phyloP scores from a whole-genome alignment of 2,888 invertebrate genomes.

The Hypselothyrea guttata region DNA sequence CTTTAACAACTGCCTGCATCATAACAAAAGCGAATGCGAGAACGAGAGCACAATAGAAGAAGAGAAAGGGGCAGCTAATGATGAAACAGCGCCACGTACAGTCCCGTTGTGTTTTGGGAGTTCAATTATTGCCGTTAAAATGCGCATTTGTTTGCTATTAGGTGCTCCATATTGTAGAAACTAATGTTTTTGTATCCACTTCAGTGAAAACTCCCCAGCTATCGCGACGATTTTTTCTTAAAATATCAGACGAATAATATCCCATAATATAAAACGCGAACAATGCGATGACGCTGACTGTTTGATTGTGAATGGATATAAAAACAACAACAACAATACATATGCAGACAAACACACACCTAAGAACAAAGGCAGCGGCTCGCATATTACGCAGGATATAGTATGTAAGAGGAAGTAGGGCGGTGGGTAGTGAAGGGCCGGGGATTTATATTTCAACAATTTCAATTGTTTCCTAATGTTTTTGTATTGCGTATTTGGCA shows the following conservation, averaged over 20 bases:
- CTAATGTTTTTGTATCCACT: conserved; percentile 58
- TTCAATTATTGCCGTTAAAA: conserved; percentile 68
- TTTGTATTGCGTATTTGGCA: conserved; percentile 67
- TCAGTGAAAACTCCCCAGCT: conserved; percentile 22
- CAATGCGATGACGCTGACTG: conserved; percentile 62
- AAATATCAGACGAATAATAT: conserved; percentile 65
- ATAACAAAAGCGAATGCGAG: conserved; percentile 3
- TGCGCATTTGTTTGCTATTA: conserved; percentile 64
- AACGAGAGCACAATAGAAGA: conserved; percentile 6
- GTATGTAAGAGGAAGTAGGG: conserved; percentile 32
- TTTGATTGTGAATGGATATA: conserved; percentile 21
- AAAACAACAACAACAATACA: conserved; percentile 21
- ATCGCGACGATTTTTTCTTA: neutral
- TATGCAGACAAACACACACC: conserved; percentile 21
- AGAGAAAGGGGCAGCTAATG: conserved; percentile 7
- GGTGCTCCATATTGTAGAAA: conserved; percentile 59
- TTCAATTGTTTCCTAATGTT: conserved; percentile 72
- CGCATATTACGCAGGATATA: conserved; percentile 66
- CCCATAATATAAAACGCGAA: conserved; percentile 47
- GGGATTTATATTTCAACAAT: conserved; percentile 71
- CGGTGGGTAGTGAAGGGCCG: conserved; percentile 16
- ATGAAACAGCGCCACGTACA: conserved; percentile 41
- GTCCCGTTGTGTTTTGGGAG: conserved; percentile 41
- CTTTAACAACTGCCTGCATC: conserved; percentile 41
- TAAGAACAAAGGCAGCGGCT: conserved; percentile 54